Evolutionary conservation across 2,113 vertebrate genomes (phyloP).

Genomic region (Struthio camelus): DNA sequence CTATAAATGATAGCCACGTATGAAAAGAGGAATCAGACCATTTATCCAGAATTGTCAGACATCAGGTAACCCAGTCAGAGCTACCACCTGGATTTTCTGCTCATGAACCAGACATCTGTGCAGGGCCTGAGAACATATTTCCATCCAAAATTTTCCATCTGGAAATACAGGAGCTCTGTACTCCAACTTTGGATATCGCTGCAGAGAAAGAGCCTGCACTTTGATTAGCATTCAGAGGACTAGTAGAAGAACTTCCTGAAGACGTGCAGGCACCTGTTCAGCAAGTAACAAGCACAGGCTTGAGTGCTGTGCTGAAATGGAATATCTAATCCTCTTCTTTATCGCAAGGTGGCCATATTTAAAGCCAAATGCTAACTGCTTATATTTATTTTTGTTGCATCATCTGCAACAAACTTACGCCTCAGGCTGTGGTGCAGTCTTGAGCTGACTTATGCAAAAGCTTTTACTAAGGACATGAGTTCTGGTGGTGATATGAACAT

Average conservation of each 20-base stretch:
- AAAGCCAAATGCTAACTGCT: neutral
- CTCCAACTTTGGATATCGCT: neutral
- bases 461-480: rapidly evolving
- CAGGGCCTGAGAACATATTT: slow-evolving; percentile 12
- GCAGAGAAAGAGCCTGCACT: neutral
- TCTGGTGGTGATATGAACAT: neutral
- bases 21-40: neutral
- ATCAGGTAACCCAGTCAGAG: neutral
- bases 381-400: neutral
- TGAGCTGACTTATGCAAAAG: neutral
- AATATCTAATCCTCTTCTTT: neutral
- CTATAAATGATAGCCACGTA: neutral
- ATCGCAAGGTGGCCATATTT: neutral
- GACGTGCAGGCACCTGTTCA: neutral
- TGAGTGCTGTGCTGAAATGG: neutral
- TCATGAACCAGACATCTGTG: slow-evolving; percentile 39
- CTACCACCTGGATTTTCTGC: slow-evolving; percentile 13
- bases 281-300: neutral
- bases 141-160: slow-evolving; percentile 11
- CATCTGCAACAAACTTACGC: neutral
- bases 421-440: neutral
- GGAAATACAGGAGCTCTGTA: slow-evolving; percentile 1
- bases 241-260: neutral
- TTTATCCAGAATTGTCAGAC: neutral
- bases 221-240: neutral